A percentile compares a stretch with the other conserved stretches of the same genome.
Conservation (phyloP, 2,888 invertebrate genomes). For the Drosophila rubida region DNA sequence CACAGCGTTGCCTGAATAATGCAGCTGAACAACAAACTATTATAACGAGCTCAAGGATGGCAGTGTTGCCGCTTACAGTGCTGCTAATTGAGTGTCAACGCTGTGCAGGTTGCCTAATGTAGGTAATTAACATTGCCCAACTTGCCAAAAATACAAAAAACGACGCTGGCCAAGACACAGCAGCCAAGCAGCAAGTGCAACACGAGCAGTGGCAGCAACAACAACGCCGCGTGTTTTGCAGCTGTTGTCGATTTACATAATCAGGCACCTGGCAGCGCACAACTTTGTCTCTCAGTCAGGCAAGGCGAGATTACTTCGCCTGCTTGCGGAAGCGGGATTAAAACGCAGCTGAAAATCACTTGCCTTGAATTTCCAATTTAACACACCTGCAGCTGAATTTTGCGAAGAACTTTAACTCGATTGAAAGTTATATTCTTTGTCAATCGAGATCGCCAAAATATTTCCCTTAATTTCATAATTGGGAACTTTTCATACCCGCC, state of each 20-base stretch:
- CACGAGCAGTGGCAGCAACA: background rate
- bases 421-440: constrained; percentile 9
- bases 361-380: constrained; percentile 26
- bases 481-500: no score
- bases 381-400: constrained; percentile 10
- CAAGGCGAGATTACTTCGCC: constrained; percentile 32
- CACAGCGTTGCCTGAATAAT: constrained; percentile 65
- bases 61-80: constrained; percentile 55
- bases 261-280: constrained; percentile 40
- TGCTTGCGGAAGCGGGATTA: constrained; percentile 22
- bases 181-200: constrained; percentile 1
- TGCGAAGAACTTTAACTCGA: constrained; percentile 8
- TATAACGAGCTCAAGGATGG: constrained; percentile 26
- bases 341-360: constrained; percentile 25
- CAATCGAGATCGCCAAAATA: background rate
- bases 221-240: constrained; percentile 20
- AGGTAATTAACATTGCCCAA: constrained; percentile 68
- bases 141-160: constrained; percentile 43
- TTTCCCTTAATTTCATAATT: background rate
- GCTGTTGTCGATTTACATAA: constrained; percentile 65
- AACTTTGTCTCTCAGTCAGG: constrained; percentile 40
- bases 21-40: constrained; percentile 28
- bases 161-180: constrained; percentile 38
- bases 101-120: constrained; percentile 76
- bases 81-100: constrained; percentile 74